Evolutionary conservation across 2,797 vertebrate species (phyloP), one percentile per base, ranked within the genome.

Genomic region (Anguilla megastoma): DNA sequence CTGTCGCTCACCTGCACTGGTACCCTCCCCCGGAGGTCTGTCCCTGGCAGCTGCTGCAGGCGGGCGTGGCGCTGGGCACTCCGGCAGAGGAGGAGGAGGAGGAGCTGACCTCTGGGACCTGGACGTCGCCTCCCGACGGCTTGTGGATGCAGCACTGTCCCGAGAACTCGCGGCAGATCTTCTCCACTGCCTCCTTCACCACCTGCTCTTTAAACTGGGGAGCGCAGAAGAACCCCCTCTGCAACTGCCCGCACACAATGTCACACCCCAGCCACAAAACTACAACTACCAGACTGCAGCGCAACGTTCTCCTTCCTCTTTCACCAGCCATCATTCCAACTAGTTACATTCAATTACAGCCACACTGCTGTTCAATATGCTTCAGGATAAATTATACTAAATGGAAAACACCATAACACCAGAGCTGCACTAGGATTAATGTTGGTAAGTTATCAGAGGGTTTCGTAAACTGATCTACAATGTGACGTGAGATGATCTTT

Each of bases 141-240:
- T 88, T 96, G 89, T 95, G 96, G 89, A 96, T 96, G 87, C 95
- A 96, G 80, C 98, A 97, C 92, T 98, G 98, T 88, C 98, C 98
- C 0, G 96, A 97, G 21, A 99, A 96, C 94, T 98, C 97, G 87
- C 95, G 97, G 89, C 98, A 98, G 95, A 99, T 97, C 89, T 96
- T 96, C 90, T 99, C 98, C 85, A 99, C 98, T 0, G 98, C 98
- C 92, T 99, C 98, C 92, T 97, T 97, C 82, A 99, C 97, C 12
- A 99, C 97, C 90, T 98, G 98, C 12, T 99, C 98, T 93, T 98
- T 98, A 90, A 99, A 99, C 98, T 99, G 89, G 0, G 85, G 71
- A 76, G 63, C 16, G 24, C 30, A 76, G 30, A 36, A 36, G 12
- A 33, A 36, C 33, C 12, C 27, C 71, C 27, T 27, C 63, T 18